These are phyloP conservation scores for Ochropacha duplaris DNA, from an alignment of 2,888 invertebrate genomes.

Conservation along the genomic window DNA sequence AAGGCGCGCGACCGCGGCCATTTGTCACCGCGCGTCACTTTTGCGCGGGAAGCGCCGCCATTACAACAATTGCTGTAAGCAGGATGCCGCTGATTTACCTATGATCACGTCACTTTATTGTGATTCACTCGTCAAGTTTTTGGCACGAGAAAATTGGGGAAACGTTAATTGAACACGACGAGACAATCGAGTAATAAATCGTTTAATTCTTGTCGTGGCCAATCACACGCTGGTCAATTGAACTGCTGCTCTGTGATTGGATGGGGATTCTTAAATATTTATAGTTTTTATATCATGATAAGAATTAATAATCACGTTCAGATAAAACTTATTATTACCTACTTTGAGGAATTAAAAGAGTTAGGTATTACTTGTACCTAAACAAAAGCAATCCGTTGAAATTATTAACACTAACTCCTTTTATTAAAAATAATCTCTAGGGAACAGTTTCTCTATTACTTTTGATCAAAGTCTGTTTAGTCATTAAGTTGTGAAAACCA, in stretches of 20 bases:
- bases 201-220: background rate
- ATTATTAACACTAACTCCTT: too few relatives aligned
- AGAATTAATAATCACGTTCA: background rate
- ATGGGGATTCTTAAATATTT: background rate
- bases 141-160: slow-evolving; percentile 51
- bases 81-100: slow-evolving; percentile 70
- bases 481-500: too few relatives aligned
- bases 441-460: too few relatives aligned
- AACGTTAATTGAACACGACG: slow-evolving; percentile 21
- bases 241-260: background rate
- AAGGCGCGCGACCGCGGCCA: slow-evolving; percentile 23
- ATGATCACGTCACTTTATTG: slow-evolving; percentile 2
- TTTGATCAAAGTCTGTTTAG: too few relatives aligned
- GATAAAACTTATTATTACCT: background rate
- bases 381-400: too few relatives aligned
- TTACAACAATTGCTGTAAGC: slow-evolving; percentile 65
- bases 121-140: slow-evolving; percentile 53
- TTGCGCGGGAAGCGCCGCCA: slow-evolving; percentile 66
- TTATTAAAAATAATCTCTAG: too few relatives aligned
- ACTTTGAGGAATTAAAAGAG: too few relatives aligned
- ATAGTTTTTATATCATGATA: background rate
- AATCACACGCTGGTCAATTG: background rate
- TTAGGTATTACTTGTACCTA: too few relatives aligned
- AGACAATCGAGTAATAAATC: slow-evolving; percentile 3
- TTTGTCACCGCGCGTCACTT: slow-evolving; percentile 45